These are phyloP conservation scores for Actenoides hombroni DNA, from an alignment of 2,113 vertebrate species.

Conservation along the genomic window DNA sequence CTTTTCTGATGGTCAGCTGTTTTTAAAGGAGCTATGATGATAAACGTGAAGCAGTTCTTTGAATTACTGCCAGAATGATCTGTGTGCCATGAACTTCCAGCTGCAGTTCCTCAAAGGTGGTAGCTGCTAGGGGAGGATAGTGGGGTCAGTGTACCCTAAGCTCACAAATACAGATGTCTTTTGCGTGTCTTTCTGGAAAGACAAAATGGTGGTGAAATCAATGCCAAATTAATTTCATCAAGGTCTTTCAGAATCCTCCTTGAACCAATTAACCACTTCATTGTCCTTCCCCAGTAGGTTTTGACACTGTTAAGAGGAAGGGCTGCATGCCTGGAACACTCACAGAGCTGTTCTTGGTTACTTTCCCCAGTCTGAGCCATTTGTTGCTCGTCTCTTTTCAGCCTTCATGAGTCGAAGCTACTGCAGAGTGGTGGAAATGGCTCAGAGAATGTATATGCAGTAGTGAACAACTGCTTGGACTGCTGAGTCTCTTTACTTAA, in stretches of 20 bases:
- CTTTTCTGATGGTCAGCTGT: not conserved
- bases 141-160: not conserved
- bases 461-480: not conserved
- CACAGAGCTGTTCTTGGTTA: not conserved
- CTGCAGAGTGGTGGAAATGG: not conserved
- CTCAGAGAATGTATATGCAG: not conserved
- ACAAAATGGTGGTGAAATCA: not conserved
- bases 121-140: not conserved
- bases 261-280: not conserved
- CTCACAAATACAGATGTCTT: not conserved
- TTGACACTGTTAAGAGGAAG: not conserved
- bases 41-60: not conserved
- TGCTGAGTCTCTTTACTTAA: not conserved
- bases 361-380: not conserved
- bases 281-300: not conserved
- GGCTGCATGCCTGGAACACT: not conserved
- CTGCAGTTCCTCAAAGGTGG: not conserved
- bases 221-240: not conserved
- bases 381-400: not conserved
- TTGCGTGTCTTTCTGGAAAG: not conserved
- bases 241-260: not conserved
- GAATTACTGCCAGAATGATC: not conserved
- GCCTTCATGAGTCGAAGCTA: not conserved
- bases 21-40: not conserved
- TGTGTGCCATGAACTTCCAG: not conserved